Percentiles rank a stretch among this genome's conserved stretches.
These are phyloP conservation scores for Drosophila pruinosa DNA, from an alignment of 1,140 invertebrate genomes.

Conservation along the genomic window DNA sequence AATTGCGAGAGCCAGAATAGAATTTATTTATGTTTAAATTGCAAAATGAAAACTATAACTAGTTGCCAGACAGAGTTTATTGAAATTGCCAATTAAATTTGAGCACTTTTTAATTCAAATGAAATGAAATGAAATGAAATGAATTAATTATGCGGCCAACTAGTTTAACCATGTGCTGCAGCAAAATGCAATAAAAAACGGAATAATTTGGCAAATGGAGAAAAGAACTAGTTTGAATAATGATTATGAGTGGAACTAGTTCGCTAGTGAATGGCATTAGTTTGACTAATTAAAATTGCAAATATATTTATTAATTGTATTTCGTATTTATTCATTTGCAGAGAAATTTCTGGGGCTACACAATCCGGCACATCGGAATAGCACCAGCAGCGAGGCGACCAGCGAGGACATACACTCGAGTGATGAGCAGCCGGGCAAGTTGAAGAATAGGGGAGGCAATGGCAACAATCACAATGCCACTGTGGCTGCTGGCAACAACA, in stretches of 20 bases:
- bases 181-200: too few relatives aligned
- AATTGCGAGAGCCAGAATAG: too few relatives aligned
- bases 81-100: neutral
- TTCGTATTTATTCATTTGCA: constrained; percentile 50
- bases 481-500: constrained; percentile 3
- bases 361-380: constrained; percentile 75
- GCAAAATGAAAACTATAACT: neutral
- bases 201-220: too few relatives aligned
- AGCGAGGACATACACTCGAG: constrained; percentile 75
- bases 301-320: too few relatives aligned
- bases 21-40: neutral
- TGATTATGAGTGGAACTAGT: too few relatives aligned
- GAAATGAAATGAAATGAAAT: neutral
- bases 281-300: too few relatives aligned
- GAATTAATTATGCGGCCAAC: neutral
- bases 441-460: constrained; percentile 4
- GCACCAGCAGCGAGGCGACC: constrained; percentile 77
- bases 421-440: constrained; percentile 52
- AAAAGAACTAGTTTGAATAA: too few relatives aligned
- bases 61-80: too few relatives aligned
- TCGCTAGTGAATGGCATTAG: neutral
- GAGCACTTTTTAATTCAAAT: too few relatives aligned
- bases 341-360: constrained; percentile 71
- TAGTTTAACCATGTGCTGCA: too few relatives aligned
- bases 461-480: constrained; percentile 3